Evolutionary conservation across 2,113 vertebrate genomes (phyloP).

Genomic region (Eonycteris spelaea): DNA sequence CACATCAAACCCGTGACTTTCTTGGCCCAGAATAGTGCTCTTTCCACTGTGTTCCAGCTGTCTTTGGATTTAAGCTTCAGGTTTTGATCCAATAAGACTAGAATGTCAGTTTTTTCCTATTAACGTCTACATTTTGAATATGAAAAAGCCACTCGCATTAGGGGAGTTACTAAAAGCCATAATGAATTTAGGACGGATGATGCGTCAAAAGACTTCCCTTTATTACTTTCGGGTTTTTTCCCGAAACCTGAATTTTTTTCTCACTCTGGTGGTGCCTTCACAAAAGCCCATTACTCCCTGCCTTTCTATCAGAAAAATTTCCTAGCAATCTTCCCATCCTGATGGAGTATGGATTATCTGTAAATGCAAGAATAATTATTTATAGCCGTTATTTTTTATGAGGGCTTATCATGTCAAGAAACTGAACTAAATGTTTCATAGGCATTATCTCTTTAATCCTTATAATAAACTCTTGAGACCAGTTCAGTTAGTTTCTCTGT

Average conservation of each 20-base stretch:
- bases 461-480: not conserved
- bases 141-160: not conserved
- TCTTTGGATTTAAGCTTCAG: not conserved
- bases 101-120: not conserved
- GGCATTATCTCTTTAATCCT: constrained; percentile 9
- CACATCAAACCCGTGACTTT: not conserved
- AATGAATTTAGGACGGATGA: not conserved
- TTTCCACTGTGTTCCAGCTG: not conserved
- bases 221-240: not conserved
- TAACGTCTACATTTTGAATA: not conserved
- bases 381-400: not conserved
- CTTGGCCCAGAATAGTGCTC: not conserved
- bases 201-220: not conserved
- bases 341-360: not conserved
- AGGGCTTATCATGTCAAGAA: constrained; percentile 13
- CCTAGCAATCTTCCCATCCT: not conserved
- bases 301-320: not conserved
- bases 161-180: not conserved
- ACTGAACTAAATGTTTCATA: not conserved
- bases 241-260: not conserved
- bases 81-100: not conserved
- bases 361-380: not conserved
- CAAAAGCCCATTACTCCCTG: not conserved
- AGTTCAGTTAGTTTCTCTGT: not conserved
- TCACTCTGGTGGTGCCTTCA: not conserved